phyloP scores from a whole-genome alignment of 2,888 invertebrate species.

The Axea sp. region DNA sequence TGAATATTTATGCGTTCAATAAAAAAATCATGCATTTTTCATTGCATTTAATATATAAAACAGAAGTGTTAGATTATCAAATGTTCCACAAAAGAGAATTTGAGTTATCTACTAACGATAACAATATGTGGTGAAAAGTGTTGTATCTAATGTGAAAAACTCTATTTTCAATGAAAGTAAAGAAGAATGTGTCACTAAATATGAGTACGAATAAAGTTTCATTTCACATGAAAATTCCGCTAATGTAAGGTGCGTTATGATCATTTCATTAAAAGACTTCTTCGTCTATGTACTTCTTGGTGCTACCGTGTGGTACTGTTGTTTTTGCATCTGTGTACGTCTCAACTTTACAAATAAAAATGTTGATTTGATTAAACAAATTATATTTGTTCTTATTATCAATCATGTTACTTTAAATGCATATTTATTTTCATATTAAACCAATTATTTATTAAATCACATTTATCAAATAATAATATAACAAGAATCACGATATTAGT shows the following conservation, averaged over 20 bases:
- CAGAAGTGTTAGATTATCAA: conserved; percentile 28
- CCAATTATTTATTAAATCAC: no score
- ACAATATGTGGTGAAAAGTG: conserved; percentile 37
- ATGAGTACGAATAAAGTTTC: conserved; percentile 33
- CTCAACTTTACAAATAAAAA: conserved; percentile 77
- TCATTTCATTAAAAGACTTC: conserved; percentile 39
- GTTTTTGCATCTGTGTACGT: conserved; percentile 76
- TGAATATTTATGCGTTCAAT: no score
- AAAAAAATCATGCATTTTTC: no score
- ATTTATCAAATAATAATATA: no score
- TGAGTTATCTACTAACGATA: conserved; percentile 27
- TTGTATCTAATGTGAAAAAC: conserved; percentile 50
- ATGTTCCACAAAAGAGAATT: conserved; percentile 19
- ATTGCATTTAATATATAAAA: conserved; percentile 2
- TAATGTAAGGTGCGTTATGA: conserved; percentile 33
- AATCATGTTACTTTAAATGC: no score
- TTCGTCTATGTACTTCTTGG: conserved; percentile 68
- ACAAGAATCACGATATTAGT: no score
- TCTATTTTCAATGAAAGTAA: conserved; percentile 53
- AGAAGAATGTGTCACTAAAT: conserved; percentile 32
- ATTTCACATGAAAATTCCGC: conserved; percentile 24
- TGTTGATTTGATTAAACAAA: conserved; percentile 75
- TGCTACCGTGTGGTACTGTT: conserved; percentile 73
- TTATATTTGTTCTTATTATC: no score
- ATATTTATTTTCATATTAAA: no score